phyloP scores from a whole-genome alignment of 2,797 vertebrate species.

The Sebastes hopkinsi region DNA sequence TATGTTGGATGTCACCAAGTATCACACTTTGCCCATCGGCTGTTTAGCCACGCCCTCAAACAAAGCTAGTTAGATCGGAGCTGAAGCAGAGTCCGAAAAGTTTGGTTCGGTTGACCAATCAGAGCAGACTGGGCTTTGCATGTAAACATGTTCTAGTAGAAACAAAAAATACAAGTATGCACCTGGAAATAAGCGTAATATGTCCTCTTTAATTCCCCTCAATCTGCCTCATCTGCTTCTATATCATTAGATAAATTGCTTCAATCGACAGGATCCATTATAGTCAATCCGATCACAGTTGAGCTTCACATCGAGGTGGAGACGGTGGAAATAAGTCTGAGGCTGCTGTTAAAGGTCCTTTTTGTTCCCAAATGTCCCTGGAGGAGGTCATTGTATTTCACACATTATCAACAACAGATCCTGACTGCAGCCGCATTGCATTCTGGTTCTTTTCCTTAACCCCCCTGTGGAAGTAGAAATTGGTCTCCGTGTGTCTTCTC shows the following conservation, averaged over 20 bases:
- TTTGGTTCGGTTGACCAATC: no score
- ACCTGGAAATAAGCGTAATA: no score
- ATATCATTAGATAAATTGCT: neutral
- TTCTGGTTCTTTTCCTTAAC: neutral
- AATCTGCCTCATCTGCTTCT: neutral
- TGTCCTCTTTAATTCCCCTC: neutral
- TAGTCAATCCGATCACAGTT: neutral
- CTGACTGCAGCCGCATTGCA: neutral
- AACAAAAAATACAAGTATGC: no score
- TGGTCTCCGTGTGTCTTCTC: neutral
- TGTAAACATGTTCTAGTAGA: no score
- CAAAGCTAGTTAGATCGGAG: no score
- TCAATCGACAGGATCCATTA: neutral
- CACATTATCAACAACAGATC: neutral
- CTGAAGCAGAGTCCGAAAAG: no score
- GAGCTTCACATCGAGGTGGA: neutral
- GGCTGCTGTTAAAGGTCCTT: neutral
- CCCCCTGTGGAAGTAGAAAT: neutral
- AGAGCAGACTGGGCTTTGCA: no score
- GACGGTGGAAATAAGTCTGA: neutral
- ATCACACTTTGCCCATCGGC: no score
- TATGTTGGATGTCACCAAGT: no score
- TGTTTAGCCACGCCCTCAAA: no score
- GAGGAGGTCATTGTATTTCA: conserved; percentile 1
- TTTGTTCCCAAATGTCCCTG: neutral